phyloP scores from a whole-genome alignment of 1,140 invertebrate genomes.

The Dysdera silvatica region DNA sequence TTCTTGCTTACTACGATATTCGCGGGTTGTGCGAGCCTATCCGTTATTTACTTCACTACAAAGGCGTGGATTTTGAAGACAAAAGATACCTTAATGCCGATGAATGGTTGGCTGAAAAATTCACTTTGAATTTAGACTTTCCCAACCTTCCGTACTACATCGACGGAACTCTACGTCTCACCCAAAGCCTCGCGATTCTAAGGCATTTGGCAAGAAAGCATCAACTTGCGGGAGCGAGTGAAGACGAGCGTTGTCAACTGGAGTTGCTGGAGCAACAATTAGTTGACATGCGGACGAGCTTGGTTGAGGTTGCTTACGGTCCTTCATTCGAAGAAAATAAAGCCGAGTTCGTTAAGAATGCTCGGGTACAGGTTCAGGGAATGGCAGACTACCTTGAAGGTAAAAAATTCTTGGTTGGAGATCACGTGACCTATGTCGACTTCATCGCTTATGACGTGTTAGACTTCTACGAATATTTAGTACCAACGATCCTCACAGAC shows the following conservation, averaged over 20 bases:
- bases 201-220: conserved; percentile 46
- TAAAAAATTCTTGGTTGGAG: conserved; percentile 45
- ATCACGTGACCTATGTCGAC: conserved; percentile 48
- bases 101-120: conserved; percentile 39
- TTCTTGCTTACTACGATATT: conserved; percentile 28
- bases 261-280: conserved; percentile 47
- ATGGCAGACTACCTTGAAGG: conserved; percentile 46
- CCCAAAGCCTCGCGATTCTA: conserved; percentile 50
- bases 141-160: conserved; percentile 40
- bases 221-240: conserved; percentile 39
- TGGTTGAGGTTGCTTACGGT: conserved; percentile 37
- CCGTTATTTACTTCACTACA: conserved; percentile 25
- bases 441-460: conserved; percentile 50
- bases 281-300: conserved; percentile 45
- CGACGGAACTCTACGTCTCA: conserved; percentile 35
- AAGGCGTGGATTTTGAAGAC: conserved; percentile 28
- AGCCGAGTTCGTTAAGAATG: conserved; percentile 32
- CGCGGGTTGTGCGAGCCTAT: conserved; percentile 30
- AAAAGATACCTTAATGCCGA: conserved; percentile 32
- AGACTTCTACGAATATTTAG: conserved; percentile 43
- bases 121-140: conserved; percentile 38
- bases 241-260: conserved; percentile 43
- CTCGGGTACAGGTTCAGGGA: conserved; percentile 39
- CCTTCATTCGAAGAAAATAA: conserved; percentile 33
- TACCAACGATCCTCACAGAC: conserved; percentile 42